phyloP scores from a whole-genome alignment of 2,113 vertebrate genomes.

The Podilymbus podiceps region DNA sequence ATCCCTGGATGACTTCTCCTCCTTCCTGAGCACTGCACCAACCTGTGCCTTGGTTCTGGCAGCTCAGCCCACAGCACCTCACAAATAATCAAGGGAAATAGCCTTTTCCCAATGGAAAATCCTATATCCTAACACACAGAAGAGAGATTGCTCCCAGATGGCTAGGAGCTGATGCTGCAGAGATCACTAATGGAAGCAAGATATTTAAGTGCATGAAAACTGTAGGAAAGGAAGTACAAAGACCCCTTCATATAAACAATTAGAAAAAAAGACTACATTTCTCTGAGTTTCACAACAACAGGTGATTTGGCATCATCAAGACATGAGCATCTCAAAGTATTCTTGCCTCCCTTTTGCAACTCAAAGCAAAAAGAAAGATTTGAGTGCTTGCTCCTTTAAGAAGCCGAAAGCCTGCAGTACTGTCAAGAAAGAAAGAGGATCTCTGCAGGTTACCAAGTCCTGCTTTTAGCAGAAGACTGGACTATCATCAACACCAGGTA shows the following conservation, averaged over 20 bases:
- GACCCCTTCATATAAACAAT: background rate
- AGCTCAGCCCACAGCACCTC: background rate
- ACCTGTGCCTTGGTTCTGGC: background rate
- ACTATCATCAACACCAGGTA: background rate
- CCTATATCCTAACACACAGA: background rate
- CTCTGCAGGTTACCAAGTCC: background rate
- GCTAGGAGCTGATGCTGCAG: background rate
- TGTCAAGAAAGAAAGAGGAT: background rate
- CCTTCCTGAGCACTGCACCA: background rate
- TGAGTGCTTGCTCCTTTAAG: background rate
- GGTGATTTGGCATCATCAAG: background rate
- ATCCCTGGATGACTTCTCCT: background rate
- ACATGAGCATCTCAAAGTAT: background rate
- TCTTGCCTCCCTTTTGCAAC: background rate
- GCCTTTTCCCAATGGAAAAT: conserved; percentile 14
- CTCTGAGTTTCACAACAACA: background rate
- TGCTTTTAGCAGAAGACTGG: background rate
- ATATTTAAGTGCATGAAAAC: background rate
- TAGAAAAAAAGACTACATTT: background rate
- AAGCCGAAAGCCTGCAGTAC: background rate
- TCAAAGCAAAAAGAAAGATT: background rate
- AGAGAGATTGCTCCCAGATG: conserved; percentile 3
- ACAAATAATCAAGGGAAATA: background rate
- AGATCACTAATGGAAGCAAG: background rate
- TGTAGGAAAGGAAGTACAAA: background rate